These are phyloP conservation scores for Platycercus adscitus DNA, from an alignment of 2,113 vertebrate genomes.

Conservation along the genomic window DNA sequence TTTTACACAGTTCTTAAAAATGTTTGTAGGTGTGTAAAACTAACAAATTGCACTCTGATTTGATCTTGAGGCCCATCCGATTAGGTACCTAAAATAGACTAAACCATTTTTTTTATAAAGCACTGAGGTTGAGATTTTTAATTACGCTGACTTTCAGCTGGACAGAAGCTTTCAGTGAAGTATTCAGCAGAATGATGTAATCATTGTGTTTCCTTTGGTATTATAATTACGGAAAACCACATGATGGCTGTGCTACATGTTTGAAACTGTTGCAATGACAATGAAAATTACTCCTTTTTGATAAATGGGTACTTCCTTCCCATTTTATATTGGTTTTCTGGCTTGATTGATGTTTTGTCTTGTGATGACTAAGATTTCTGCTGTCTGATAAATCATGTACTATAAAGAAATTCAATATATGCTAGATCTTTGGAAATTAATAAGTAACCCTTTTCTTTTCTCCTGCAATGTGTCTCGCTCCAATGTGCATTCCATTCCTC, in stretches of 20 bases:
- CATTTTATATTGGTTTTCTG: conserved; percentile 51
- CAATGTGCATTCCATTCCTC: conserved; percentile 77
- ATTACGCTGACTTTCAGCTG: background rate
- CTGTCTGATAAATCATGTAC: conserved; percentile 61
- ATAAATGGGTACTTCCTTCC: conserved; percentile 54
- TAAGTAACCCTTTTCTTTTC: conserved; percentile 74
- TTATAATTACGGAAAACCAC: conserved; percentile 29
- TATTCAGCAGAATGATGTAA: background rate
- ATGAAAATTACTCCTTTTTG: conserved; percentile 28
- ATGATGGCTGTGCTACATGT: conserved; percentile 20
- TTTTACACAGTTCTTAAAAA: background rate
- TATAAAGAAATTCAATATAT: conserved; percentile 62
- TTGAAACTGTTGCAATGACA: conserved; percentile 54
- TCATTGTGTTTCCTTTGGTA: conserved; percentile 47
- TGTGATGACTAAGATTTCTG: conserved; percentile 45
- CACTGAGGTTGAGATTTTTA: background rate
- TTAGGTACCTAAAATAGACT: background rate
- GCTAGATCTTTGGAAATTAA: conserved; percentile 68
- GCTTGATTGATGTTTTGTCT: conserved; percentile 59
- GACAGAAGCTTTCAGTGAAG: background rate
- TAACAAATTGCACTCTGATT: background rate
- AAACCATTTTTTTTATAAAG: background rate
- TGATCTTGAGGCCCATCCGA: background rate
- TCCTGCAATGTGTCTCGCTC: conserved; percentile 71
- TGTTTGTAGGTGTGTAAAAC: background rate